A percentile compares a stretch with the other conserved stretches of the same genome.
These are phyloP conservation scores for Zoroaster sp. DNA, from an alignment of 53 echinoderm and acorn worm species.

Conservation along the genomic window DNA sequence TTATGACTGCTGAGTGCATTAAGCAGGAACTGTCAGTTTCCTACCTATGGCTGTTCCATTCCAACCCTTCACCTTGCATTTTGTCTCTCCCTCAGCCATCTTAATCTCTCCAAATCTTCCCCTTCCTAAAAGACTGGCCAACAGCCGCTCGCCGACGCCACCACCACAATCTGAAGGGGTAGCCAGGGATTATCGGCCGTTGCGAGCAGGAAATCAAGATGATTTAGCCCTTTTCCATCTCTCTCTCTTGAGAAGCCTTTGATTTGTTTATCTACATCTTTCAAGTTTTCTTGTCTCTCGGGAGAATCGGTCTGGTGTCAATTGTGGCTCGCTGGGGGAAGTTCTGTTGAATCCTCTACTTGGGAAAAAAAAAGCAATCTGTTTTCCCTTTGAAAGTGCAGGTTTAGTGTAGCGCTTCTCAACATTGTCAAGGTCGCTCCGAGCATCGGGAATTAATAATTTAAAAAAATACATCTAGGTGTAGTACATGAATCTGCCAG, in stretches of 20 bases:
- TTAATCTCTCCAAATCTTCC: conserved; percentile 37
- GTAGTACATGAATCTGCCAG: background rate
- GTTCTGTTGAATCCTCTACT: background rate
- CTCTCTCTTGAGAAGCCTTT: background rate
- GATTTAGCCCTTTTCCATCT: conserved; percentile 34
- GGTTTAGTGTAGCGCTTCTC: background rate
- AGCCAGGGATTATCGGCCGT: conserved; percentile 11
- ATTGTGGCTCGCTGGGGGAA: conserved; percentile 10
- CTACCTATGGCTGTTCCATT: background rate
- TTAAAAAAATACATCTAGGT: background rate
- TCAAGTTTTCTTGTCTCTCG: conserved; percentile 10
- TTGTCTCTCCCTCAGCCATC: conserved; percentile 7
- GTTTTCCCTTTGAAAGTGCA: conserved; percentile 9
- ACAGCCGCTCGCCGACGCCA: conserved; percentile 25
- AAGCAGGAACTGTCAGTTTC: background rate
- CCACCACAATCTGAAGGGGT: background rate
- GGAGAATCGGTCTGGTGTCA: conserved; percentile 28
- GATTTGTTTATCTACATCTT: conserved; percentile 49
- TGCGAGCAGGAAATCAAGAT: conserved; percentile 38
- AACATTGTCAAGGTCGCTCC: conserved; percentile 20
- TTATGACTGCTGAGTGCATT: background rate
- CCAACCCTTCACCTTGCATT: background rate
- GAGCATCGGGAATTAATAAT: conserved; percentile 16
- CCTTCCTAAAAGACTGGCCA: conserved; percentile 11
- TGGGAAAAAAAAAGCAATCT: conserved; percentile 8